These are phyloP conservation scores for Macroramphosus scolopax DNA, from an alignment of 2,797 vertebrate genomes.

Conservation along the genomic window DNA sequence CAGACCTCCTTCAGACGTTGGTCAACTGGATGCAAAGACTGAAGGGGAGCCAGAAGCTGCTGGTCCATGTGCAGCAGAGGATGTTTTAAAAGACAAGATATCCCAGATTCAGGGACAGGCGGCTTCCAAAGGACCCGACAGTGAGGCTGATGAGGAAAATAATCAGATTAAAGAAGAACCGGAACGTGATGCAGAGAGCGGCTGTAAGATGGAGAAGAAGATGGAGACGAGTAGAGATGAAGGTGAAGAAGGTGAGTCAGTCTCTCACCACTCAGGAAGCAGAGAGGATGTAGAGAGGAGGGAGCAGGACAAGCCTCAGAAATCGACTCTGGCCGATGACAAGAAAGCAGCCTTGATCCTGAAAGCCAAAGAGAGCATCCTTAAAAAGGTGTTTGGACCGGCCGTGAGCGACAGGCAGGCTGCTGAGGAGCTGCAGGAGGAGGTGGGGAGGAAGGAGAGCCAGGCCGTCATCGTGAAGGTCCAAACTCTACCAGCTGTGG, in stretches of 20 bases:
- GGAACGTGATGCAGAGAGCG: no score
- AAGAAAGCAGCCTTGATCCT: conserved; percentile 73
- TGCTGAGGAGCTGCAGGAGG: conserved; percentile 74
- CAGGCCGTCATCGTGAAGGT: background rate
- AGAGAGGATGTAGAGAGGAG: conserved; percentile 25
- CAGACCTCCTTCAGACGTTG: background rate
- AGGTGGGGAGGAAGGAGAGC: conserved; percentile 52
- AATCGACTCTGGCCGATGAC: conserved; percentile 45
- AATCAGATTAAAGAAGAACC: no score
- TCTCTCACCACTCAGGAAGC: conserved; percentile 22
- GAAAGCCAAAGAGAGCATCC: conserved; percentile 79
- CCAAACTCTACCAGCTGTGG: conserved; percentile 2
- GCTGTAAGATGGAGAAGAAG: conserved; percentile 24
- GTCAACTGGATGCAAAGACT: conserved; percentile 16
- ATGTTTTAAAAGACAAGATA: conserved; percentile 19
- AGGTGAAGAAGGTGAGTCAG: conserved; percentile 13
- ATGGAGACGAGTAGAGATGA: conserved; percentile 32
- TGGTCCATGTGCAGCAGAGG: conserved; percentile 4
- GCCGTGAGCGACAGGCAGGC: conserved; percentile 76
- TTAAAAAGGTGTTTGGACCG: conserved; percentile 78
- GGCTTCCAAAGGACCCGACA: background rate
- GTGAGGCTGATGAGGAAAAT: conserved; percentile 3
- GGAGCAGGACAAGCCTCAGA: conserved; percentile 42
- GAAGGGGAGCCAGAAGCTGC: background rate
- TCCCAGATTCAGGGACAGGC: background rate